Conservation (phyloP, 2,888 invertebrate species). For the Drosophila austrosaltans region DNA sequence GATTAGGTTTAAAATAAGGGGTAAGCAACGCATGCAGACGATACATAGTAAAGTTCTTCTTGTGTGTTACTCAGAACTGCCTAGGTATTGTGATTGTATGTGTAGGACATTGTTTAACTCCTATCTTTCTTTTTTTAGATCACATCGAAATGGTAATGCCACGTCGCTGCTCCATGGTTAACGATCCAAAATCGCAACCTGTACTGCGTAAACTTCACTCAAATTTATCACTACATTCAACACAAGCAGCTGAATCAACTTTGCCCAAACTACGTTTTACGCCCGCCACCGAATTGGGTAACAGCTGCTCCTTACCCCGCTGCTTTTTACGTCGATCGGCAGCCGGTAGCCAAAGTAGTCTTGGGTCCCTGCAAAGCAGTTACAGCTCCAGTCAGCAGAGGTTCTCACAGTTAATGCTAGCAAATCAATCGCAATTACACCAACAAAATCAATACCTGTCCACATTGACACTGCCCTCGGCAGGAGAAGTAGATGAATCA, state of each 20-base stretch:
- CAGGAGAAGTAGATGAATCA: conserved; percentile 57
- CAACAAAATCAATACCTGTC: conserved; percentile 70
- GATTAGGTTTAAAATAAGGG: no score
- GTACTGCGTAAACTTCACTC: conserved; percentile 77
- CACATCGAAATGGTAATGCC: conserved; percentile 48
- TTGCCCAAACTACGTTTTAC: conserved; percentile 32
- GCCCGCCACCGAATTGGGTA: conserved; percentile 41
- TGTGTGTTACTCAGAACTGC: no score
- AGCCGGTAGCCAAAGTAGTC: conserved; percentile 72
- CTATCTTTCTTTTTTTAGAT: conserved; percentile 40
- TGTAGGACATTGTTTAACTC: background rate
- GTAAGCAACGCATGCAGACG: no score
- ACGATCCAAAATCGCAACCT: conserved; percentile 58
- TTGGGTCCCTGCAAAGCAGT: conserved; percentile 63
- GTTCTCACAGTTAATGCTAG: conserved; percentile 57
- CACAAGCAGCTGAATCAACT: conserved; percentile 65
- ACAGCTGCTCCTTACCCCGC: conserved; percentile 82
- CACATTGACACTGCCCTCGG: conserved; percentile 67
- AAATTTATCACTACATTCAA: conserved; percentile 77
- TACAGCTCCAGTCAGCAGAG: conserved; percentile 59
- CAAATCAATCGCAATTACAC: conserved; percentile 56
- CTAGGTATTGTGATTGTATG: no score
- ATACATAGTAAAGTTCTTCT: no score
- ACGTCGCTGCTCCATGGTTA: conserved; percentile 80
- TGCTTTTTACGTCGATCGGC: conserved; percentile 79